Evolutionary conservation across 2,113 vertebrate genomes (phyloP).

Genomic region (Ammodytes dubius): DNA sequence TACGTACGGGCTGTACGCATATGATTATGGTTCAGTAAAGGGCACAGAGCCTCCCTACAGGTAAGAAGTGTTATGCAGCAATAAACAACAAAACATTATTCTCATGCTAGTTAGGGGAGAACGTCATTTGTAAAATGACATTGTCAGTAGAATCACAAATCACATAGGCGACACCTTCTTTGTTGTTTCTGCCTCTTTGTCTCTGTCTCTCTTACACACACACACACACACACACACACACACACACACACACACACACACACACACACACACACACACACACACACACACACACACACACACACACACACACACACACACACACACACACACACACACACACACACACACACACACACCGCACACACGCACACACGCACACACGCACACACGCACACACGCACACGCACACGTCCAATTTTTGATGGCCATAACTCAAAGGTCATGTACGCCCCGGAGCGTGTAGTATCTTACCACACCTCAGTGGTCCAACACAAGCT

Average conservation of each 20-base stretch:
- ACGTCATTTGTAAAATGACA: slow-evolving; percentile 63
- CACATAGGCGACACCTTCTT: slow-evolving; percentile 28
- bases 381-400: background rate
- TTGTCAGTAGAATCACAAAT: slow-evolving; percentile 67
- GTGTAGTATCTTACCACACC: slow-evolving; percentile 77
- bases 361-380: background rate
- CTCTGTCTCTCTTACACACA: slow-evolving; percentile 4
- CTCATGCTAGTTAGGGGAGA: slow-evolving; percentile 50
- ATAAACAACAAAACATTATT: slow-evolving; percentile 58
- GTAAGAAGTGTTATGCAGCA: slow-evolving; percentile 50
- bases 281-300: background rate
- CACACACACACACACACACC: slow-evolving; percentile 1
- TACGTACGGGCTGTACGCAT: slow-evolving; percentile 34
- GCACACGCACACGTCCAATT: slow-evolving; percentile 17
- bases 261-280: slow-evolving; percentile 1
- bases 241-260: background rate
- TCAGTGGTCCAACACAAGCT: slow-evolving; percentile 74
- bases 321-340: background rate
- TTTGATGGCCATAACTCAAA: slow-evolving; percentile 72
- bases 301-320: slow-evolving; percentile 17
- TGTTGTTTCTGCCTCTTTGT: slow-evolving; percentile 43
- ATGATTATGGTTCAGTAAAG: slow-evolving; percentile 59
- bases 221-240: slow-evolving; percentile 6
- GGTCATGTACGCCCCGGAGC: slow-evolving; percentile 75
- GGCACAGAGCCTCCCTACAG: slow-evolving; percentile 37